Conservation (phyloP, 2,888 invertebrate species). For the Andrena chrysosceles region DNA sequence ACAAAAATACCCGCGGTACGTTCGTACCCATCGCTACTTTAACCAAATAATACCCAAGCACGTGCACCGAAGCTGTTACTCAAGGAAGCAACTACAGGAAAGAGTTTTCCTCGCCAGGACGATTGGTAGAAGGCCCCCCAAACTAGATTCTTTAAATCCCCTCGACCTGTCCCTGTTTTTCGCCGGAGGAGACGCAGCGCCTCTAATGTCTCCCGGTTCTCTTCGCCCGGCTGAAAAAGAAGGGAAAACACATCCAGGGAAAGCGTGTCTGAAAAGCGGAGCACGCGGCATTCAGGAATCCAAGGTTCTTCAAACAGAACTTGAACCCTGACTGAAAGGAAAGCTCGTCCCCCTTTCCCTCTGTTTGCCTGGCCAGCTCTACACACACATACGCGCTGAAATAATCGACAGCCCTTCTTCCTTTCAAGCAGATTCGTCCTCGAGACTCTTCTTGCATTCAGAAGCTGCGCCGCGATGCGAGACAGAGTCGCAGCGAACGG, state of each 20-base stretch:
- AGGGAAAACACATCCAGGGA: neutral
- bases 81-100: no score
- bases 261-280: slow-evolving; percentile 23
- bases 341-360: slow-evolving; percentile 35
- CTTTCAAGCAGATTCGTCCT: slow-evolving; percentile 56
- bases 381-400: slow-evolving; percentile 33
- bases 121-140: neutral
- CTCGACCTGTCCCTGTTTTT: neutral
- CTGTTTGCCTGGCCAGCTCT: slow-evolving; percentile 24
- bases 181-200: neutral
- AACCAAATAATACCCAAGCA: no score
- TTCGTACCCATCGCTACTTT: no score
- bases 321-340: slow-evolving; percentile 50
- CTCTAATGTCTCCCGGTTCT: neutral
- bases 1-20: no score
- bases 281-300: slow-evolving; percentile 29
- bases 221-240: neutral
- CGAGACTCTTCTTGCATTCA: slow-evolving; percentile 48
- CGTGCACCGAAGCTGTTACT: no score
- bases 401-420: slow-evolving; percentile 61
- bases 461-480: slow-evolving; percentile 7
- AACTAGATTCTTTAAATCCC: neutral
- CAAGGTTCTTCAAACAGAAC: slow-evolving; percentile 60
- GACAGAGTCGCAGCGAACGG: neutral
- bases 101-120: neutral